Conservation (phyloP, 2,113 vertebrate genomes). For the Paramormyrops kingsleyae region DNA sequence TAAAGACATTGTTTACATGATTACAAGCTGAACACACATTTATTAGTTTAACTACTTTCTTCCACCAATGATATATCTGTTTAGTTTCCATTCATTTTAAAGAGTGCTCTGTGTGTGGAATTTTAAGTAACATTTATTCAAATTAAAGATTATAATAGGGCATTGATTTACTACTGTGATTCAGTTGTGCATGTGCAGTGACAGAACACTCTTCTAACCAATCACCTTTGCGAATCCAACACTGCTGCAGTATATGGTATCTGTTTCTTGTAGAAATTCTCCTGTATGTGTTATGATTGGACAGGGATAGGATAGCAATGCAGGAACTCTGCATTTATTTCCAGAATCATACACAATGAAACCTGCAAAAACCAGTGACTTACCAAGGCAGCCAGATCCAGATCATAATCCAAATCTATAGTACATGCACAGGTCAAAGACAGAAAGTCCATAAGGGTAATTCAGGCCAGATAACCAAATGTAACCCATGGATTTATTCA, state of each 20-base stretch:
- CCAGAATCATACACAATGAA: not conserved
- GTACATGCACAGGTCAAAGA: not conserved
- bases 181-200: not conserved
- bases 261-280: not conserved
- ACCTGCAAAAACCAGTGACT: not conserved
- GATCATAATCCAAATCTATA: not conserved
- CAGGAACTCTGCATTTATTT: not conserved
- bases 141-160: not conserved
- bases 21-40: not conserved
- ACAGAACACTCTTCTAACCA: not conserved
- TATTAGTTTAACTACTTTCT: not conserved
- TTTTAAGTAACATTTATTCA: not conserved
- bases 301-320: not conserved
- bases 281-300: not conserved
- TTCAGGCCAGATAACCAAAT: not conserved
- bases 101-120: not conserved
- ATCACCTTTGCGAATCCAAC: not conserved
- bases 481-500: not conserved
- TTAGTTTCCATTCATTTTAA: not conserved
- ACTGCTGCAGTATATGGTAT: not conserved
- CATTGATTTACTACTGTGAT: not conserved
- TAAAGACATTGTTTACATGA: not conserved
- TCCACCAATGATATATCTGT: not conserved
- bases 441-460: not conserved
- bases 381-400: not conserved